phyloP scores from a whole-genome alignment of 2,797 vertebrate species.

The Myotis myotis region DNA sequence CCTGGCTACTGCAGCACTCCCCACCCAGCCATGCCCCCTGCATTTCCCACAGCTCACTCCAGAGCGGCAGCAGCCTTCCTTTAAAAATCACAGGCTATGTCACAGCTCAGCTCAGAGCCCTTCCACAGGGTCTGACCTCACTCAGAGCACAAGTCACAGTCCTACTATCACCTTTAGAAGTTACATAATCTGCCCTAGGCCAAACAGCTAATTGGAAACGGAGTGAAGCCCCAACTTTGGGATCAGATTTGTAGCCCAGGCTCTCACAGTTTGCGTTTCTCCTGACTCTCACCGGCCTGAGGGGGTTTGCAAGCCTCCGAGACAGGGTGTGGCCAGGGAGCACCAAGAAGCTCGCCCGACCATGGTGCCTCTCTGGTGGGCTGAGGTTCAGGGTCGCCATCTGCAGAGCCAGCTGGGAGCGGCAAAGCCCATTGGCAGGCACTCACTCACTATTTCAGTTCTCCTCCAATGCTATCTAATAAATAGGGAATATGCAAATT shows the following conservation, averaged over 20 bases:
- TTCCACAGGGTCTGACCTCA: accelerated
- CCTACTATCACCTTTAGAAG: no score
- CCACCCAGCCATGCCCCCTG: not conserved
- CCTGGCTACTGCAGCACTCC: accelerated
- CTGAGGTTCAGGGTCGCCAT: not conserved
- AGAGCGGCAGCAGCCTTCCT: not conserved
- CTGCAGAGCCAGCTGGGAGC: not conserved
- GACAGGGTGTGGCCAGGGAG: not conserved
- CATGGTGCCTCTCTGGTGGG: not conserved
- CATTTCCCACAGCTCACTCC: no score
- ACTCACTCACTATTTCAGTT: not conserved
- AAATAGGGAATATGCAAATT: no score
- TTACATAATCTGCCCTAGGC: not conserved
- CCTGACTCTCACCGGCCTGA: not conserved
- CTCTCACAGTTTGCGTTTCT: accelerated
- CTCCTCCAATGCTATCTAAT: not conserved
- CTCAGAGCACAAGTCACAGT: accelerated
- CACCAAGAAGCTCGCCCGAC: not conserved
- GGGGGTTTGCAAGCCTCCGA: accelerated
- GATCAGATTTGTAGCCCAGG: accelerated
- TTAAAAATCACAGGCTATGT: accelerated
- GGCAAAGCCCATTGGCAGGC: accelerated
- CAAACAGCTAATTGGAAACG: accelerated
- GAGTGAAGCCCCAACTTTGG: accelerated
- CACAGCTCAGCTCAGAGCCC: accelerated